phyloP scores from a whole-genome alignment of 2,113 vertebrate genomes.

The Pseudopipra pipra region DNA sequence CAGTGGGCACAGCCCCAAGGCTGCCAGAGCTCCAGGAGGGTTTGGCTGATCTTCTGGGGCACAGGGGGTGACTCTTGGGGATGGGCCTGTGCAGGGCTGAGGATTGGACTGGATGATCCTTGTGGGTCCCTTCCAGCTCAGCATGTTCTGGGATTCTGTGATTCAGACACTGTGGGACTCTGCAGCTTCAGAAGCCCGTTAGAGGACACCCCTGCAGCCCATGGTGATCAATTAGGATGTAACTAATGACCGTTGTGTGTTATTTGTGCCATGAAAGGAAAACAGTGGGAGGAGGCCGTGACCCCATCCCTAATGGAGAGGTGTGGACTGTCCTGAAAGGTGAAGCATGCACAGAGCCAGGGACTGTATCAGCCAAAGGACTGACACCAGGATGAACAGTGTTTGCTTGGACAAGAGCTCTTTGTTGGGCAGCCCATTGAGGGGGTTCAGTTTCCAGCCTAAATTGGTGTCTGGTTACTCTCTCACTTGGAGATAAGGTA shows the following conservation, averaged over 20 bases:
- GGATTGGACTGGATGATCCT: neutral
- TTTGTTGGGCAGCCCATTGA: slow-evolving; percentile 12
- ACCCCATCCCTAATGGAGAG: neutral
- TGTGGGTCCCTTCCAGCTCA: neutral
- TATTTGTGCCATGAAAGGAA: neutral
- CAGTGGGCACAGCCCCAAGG: neutral
- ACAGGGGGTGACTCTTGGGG: neutral
- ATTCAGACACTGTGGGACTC: neutral
- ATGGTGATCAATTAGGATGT: neutral
- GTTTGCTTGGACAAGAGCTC: slow-evolving; percentile 32
- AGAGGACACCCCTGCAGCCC: neutral
- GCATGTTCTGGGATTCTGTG: neutral
- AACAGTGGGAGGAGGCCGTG: neutral
- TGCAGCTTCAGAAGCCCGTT: neutral
- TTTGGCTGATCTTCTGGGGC: neutral
- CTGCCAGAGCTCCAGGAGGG: neutral
- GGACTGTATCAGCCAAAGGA: neutral
- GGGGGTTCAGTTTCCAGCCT: neutral
- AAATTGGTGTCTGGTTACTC: slow-evolving; percentile 1
- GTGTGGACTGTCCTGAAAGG: neutral
- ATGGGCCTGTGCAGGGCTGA: neutral
- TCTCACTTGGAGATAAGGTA: neutral
- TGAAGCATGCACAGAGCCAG: fast-evolving
- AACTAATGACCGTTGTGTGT: neutral
- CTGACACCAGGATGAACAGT: neutral